phyloP scores from a whole-genome alignment of 2,888 invertebrate species.

The Agrochola lota region DNA sequence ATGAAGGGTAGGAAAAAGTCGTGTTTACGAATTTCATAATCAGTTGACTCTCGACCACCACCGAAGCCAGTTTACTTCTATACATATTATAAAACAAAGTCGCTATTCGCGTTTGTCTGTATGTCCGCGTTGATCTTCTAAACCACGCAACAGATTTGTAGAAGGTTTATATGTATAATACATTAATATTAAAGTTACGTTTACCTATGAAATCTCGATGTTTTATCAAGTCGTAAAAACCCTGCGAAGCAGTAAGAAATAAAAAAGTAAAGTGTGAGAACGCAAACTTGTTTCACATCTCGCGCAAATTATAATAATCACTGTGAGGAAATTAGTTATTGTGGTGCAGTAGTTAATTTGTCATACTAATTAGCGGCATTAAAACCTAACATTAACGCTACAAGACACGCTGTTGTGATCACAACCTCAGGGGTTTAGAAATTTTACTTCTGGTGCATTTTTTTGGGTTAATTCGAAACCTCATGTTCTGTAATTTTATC shows the following conservation, averaged over 20 bases:
- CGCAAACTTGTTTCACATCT: constrained; percentile 40
- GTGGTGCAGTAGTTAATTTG: constrained; percentile 39
- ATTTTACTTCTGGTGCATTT: not conserved
- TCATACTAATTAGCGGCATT: constrained; percentile 33
- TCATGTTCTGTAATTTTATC: not conserved
- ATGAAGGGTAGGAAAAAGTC: not conserved
- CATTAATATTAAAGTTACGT: too few species aligned
- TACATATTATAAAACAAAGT: too few species aligned
- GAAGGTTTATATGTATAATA: too few species aligned
- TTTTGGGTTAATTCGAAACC: not conserved
- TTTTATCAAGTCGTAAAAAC: too few species aligned
- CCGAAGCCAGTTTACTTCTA: not conserved
- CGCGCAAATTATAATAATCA: constrained; percentile 51
- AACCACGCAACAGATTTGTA: too few species aligned
- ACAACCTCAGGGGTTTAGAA: not conserved
- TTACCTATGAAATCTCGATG: too few species aligned
- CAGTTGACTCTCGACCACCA: constrained; percentile 6
- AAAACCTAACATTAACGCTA: constrained; percentile 22
- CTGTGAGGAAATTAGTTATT: constrained; percentile 47
- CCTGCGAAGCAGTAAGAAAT: not conserved
- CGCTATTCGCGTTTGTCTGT: too few species aligned
- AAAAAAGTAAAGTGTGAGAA: constrained; percentile 47
- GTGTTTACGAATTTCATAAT: not conserved
- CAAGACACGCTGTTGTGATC: not conserved
- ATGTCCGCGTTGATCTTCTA: too few species aligned